Base-by-base conservation (phyloP, 2,888 invertebrate genomes). In the Polydrusus pterygomalis region DNA sequence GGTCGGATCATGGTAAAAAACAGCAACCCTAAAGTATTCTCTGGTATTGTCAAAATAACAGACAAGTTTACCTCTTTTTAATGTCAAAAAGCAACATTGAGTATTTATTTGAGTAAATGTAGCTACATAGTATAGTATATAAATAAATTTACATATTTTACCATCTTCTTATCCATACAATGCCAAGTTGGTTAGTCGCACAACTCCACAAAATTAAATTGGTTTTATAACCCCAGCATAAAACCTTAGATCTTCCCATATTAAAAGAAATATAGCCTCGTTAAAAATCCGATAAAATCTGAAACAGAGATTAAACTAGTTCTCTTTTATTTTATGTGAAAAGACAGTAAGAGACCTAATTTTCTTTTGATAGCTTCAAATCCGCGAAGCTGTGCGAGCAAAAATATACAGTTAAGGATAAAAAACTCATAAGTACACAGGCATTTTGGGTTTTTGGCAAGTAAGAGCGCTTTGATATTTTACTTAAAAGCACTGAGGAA, bases 261-360 rank as follows among this genome's bases (percentile, higher is more conserved):
- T 38, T 60, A 60, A 18, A 60, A 38, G 58, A 60, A 38, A 38
- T 38, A 60, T 60, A 17, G 58, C 38, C 15, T 60, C 58, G 58
- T 60, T 60, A 60, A 60, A 60, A 60, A 38, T 60, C 38, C 38
- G 58, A 60, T 60, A 60, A 60, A 60, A 60, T 60, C 25, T 30
- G 54, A 54, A 54, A 54, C 54, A 40, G 38, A 38, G 58, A 60
- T 60, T 60, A 60, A 60, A 60, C 38, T 60, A 60, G 38, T 60
- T 38, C 15, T 38, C 47, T 38, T 60, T 60, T 60, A 18, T 38
- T 60, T 60, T 18, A 60, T 60, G 58, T 38, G 58, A 60, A 60
- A 60, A 60, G 58, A 60, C 58, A 60, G 58, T 38, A 60, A 60
- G 38, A 15, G 34, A 60, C 15, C 58, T 60, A 60, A 60, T 60